Evolutionary conservation across 2,888 invertebrate genomes (phyloP).

Genomic region (Drosophila buzzatii): DNA sequence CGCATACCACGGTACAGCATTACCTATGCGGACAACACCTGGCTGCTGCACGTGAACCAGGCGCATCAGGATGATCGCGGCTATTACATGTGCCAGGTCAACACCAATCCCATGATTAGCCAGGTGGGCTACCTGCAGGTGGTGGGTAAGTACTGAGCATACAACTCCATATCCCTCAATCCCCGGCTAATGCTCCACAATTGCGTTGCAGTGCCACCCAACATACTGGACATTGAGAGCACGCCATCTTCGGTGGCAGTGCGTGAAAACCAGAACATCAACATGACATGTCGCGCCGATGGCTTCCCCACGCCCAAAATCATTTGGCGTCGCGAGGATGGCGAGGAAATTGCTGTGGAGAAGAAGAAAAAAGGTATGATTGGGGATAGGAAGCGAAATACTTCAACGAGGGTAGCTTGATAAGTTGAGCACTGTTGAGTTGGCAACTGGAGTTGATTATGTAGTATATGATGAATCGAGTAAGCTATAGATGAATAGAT

Average conservation of each 20-base stretch:
- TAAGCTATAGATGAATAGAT: no score
- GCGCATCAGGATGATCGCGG: slow-evolving; percentile 96
- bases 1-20: slow-evolving; percentile 96
- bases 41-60: slow-evolving; percentile 95
- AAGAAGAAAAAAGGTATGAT: slow-evolving; percentile 92
- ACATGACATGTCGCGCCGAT: slow-evolving; percentile 95
- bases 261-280: slow-evolving; percentile 97
- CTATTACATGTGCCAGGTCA: slow-evolving; percentile 88
- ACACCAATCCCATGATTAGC: slow-evolving; percentile 97
- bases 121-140: slow-evolving; percentile 97
- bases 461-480: background rate
- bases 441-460: fast-evolving
- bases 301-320: slow-evolving; percentile 96
- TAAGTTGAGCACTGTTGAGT: slow-evolving; percentile 20
- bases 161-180: background rate
- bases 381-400: background rate
- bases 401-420: slow-evolving; percentile 2
- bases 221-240: slow-evolving; percentile 95
- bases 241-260: slow-evolving; percentile 96
- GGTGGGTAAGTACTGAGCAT: slow-evolving; percentile 89
- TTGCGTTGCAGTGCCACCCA: slow-evolving; percentile 92
- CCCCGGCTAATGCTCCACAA: background rate
- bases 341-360: slow-evolving; percentile 93
- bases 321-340: slow-evolving; percentile 97
- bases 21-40: slow-evolving; percentile 95